Evolutionary conservation across 2,113 vertebrate genomes (phyloP), one percentile per base, ranked within the genome.

Genomic region (Oryzias celebensis): DNA sequence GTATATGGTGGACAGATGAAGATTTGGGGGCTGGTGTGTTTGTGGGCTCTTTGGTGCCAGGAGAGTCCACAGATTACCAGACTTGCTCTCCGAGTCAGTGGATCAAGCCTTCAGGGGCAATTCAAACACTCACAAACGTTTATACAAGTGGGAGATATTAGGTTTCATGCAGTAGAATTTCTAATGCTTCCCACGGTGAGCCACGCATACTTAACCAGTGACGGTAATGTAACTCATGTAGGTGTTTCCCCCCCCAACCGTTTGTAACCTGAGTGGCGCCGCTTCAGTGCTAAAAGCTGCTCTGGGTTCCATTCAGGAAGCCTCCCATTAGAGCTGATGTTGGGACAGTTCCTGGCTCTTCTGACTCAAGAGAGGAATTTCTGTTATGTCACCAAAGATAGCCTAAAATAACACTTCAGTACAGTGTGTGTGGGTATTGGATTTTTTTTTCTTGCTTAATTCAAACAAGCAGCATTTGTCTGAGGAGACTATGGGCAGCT

Each of bases 261-360:
- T 71, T 70, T 64, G 86, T 78, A 88, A 90, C 81, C 64, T 42
- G 80, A 89, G 80, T 7, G 52, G 68, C 66, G 86, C 73, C 79
- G 77, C 84, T 80, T 78, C 49, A 55, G 69, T 74, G 74, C 58
- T 84, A 81, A 84, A 80, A 88, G 85, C 86, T 73, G 65, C 86
- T 85, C 79, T 0, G 48, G 81, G 88, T 86, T 84, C 87, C n/a
- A 45, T 79, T 80, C 85, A 88, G 88, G 85, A 90, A 90, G 87
- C 79, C 87, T 90, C 79, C 85, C 75, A 88, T 90, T 88, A 86
- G 87, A 84, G 79, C 80, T 85, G 84, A 87, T 87, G 88, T 71
- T 78, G 48, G 77, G 66, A 54, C 82, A 85, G 86, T 75, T 4
- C 28, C 81, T 86, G 80, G 73, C 83, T 72, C 77, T 74, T 72